A percentile compares a stretch with the other conserved stretches of the same genome.
These are phyloP conservation scores for Podiceps cristatus DNA, from an alignment of 2,113 vertebrate genomes.

Conservation along the genomic window DNA sequence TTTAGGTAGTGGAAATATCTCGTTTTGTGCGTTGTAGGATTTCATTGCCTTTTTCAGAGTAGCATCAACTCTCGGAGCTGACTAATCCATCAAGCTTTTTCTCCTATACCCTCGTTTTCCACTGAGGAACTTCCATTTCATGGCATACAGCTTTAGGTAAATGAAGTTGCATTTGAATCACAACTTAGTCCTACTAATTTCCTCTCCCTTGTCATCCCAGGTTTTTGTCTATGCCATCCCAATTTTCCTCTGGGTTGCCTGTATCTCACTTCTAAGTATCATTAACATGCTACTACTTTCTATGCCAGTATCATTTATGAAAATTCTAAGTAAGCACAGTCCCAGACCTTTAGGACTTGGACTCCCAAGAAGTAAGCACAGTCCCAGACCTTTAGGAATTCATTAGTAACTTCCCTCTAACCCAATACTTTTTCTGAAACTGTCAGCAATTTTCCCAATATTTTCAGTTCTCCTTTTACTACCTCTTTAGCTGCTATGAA, in stretches of 20 bases:
- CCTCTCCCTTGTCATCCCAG: neutral
- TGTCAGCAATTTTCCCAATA: neutral
- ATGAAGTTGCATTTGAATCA: neutral
- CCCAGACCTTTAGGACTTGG: neutral
- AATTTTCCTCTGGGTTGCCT: neutral
- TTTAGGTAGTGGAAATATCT: neutral
- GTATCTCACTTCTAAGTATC: neutral
- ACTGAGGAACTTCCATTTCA: neutral
- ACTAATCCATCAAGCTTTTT: neutral
- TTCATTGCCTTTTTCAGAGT: neutral
- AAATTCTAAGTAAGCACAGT: neutral
- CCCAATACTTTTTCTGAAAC: neutral
- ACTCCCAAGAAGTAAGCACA: neutral
- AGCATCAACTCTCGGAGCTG: neutral
- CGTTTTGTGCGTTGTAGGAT: accelerated
- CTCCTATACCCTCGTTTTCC: neutral
- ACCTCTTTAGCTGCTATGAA: neutral
- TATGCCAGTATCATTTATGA: neutral
- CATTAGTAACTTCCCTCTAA: neutral
- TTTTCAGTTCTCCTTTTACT: neutral
- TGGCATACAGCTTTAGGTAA: neutral
- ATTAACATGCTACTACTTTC: neutral
- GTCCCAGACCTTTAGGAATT: neutral
- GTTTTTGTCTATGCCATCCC: neutral
- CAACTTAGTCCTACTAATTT: neutral